Conservation (phyloP, 2,113 vertebrate species). For the Cryptotis parvus region DNA sequence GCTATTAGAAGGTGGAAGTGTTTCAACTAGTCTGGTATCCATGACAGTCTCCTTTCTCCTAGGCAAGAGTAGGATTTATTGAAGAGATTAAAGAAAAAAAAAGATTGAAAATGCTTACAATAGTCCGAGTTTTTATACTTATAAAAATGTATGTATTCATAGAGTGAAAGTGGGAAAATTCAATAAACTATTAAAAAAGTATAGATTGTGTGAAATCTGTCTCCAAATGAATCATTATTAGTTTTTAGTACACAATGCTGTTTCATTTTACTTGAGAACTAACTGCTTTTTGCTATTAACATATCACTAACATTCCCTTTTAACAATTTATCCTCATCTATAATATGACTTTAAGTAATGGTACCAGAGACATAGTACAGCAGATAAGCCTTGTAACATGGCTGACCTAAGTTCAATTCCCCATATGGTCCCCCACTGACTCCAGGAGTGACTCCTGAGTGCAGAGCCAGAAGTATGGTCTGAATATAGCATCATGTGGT, state of each 20-base stretch:
- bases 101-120: background rate
- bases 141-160: background rate
- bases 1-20: background rate
- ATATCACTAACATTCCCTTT: background rate
- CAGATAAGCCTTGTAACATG: background rate
- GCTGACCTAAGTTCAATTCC: too few species aligned
- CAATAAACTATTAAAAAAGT: background rate
- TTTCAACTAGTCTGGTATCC: background rate
- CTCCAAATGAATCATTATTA: background rate
- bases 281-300: background rate
- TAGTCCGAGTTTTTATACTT: background rate
- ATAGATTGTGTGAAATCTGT: background rate
- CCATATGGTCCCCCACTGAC: too few species aligned
- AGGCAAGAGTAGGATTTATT: background rate
- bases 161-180: constrained; percentile 4
- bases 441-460: too few species aligned
- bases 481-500: too few species aligned
- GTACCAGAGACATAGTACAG: too few species aligned
- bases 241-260: background rate
- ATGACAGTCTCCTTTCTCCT: background rate
- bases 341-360: constrained; percentile 12
- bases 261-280: too few species aligned
- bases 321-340: background rate
- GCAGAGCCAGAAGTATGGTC: too few species aligned
- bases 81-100: constrained; percentile 7